These are phyloP conservation scores for Lypha dubia DNA, from an alignment of 2,888 invertebrate genomes.

Conservation along the genomic window DNA sequence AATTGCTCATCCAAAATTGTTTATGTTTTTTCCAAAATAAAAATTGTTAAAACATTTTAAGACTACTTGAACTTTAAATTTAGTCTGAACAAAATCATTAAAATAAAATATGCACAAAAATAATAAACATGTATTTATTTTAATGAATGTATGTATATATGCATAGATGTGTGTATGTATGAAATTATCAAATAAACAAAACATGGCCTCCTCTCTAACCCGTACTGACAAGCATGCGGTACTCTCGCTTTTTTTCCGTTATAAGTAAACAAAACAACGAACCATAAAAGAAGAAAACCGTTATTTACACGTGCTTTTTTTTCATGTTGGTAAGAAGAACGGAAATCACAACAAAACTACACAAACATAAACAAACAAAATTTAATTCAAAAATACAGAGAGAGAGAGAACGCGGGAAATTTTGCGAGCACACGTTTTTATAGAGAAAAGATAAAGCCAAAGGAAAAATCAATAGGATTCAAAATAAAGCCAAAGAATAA, in stretches of 20 bases:
- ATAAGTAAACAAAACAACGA: constrained; percentile 14
- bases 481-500: constrained; percentile 20
- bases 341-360: constrained; percentile 44
- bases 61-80: not conserved
- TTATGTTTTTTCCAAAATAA: too few species aligned
- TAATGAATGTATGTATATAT: not conserved
- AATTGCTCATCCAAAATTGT: too few species aligned
- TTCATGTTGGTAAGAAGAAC: not conserved
- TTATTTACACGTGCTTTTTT: constrained; percentile 46
- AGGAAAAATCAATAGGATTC: constrained; percentile 63
- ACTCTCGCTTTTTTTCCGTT: not conserved
- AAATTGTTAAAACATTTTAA: not conserved
- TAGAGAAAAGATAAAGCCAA: constrained; percentile 1
- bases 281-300: constrained; percentile 1
- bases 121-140: not conserved
- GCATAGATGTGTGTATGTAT: not conserved
- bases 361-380: constrained; percentile 50
- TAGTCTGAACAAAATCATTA: not conserved
- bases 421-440: not conserved
- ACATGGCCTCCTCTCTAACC: not conserved
- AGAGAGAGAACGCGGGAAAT: not conserved
- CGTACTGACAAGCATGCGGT: not conserved
- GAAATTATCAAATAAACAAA: constrained; percentile 3
- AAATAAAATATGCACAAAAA: not conserved
- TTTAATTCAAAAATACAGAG: not conserved